A percentile compares a stretch with the other conserved stretches of the same genome.
phyloP scores from a whole-genome alignment of 2,113 vertebrate species.

The Lipophrys pholis region DNA sequence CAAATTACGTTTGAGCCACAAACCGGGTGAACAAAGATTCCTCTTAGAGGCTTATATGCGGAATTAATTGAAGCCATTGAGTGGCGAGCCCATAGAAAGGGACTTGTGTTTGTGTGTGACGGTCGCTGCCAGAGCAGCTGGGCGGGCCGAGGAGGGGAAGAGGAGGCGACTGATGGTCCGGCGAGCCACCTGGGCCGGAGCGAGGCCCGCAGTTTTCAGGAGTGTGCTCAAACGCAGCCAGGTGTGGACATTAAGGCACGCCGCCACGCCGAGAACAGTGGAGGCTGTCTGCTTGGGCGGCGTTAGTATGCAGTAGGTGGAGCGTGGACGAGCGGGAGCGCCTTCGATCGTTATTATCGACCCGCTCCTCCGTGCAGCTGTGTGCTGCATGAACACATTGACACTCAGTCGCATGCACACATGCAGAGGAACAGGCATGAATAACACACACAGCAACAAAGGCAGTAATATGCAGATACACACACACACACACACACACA shows the following conservation, averaged over 20 bases:
- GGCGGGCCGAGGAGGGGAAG: slow-evolving; percentile 50
- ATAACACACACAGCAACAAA: slow-evolving; percentile 8
- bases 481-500: slow-evolving; percentile 18
- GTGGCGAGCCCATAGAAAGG: slow-evolving; percentile 61
- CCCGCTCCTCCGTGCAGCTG: slow-evolving; percentile 61
- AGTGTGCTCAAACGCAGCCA: slow-evolving; percentile 54
- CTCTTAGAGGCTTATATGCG: slow-evolving; percentile 58
- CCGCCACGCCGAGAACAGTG: slow-evolving; percentile 40
- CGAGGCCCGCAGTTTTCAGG: slow-evolving; percentile 55
- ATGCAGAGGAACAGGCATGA: slow-evolving; percentile 15
- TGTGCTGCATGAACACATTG: slow-evolving; percentile 63
- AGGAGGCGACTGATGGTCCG: slow-evolving; percentile 43
- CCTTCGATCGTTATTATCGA: slow-evolving; percentile 79
- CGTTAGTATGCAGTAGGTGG: slow-evolving; percentile 79
- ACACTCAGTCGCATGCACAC: slow-evolving; percentile 22
- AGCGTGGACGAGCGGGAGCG: slow-evolving; percentile 65
- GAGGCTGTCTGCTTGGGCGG: slow-evolving; percentile 57
- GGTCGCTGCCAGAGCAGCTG: slow-evolving; percentile 76
- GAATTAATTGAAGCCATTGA: slow-evolving; percentile 74
- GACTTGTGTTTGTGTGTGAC: slow-evolving; percentile 64
- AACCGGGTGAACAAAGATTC: slow-evolving; percentile 58
- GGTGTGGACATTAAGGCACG: slow-evolving; percentile 51
- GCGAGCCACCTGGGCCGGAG: slow-evolving; percentile 65
- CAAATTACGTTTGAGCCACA: slow-evolving; percentile 33
- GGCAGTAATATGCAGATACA: slow-evolving; percentile 34